Evolutionary conservation across 2,888 invertebrate species (phyloP), one percentile per base, ranked within the genome.

Genomic region (Epistrophella euchroma): DNA sequence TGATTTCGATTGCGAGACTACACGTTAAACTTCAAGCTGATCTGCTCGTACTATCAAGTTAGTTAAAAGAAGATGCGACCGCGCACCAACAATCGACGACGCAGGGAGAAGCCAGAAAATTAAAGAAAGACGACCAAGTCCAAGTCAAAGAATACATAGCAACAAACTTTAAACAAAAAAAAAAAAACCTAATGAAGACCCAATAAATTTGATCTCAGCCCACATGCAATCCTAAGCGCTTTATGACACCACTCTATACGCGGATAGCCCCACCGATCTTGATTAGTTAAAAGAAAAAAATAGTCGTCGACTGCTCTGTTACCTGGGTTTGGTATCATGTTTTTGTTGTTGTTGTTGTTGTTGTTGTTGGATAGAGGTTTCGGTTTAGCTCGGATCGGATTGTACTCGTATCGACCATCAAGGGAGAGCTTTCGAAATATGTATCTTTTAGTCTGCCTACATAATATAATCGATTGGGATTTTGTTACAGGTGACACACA

Each of bases 221-320:
- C 86, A 86, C 86, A 86, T 86, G 86, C 86, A 73, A 86, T 86
- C 86, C 86, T 86, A 86, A 86, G 86, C 86, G 86, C 82, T 86
- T 86, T 86, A 86, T 86, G 86, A 86, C 86, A 86, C 86, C 86
- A 86, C 86, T 82, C 82, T 58, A n/a, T n/a, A 74, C 82, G 52
- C 68, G 82, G 77, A 77, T 78, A 64, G 82, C 86, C 86, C 86
- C 82, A 25, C 77, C 86, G 82, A 86, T 82, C 86, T 86, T 86
- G 86, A 86, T 86, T 86, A 86, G 86, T 78, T 78, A 66, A 78
- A 86, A 22, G 6, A 66, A 66, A 64, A 45, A 35, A 52, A n/a
- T n/a, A n/a, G 58, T 45, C 13, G 73, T 73, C 47, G 45, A 58
- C 68, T 78, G 82, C 70, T 82, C 86, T 74, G 86, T 82, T 84